A percentile compares a stretch with the other conserved stretches of the same genome.
Conservation (phyloP, 2,113 vertebrate genomes). For the Cryptomyrus ogoouensis region DNA sequence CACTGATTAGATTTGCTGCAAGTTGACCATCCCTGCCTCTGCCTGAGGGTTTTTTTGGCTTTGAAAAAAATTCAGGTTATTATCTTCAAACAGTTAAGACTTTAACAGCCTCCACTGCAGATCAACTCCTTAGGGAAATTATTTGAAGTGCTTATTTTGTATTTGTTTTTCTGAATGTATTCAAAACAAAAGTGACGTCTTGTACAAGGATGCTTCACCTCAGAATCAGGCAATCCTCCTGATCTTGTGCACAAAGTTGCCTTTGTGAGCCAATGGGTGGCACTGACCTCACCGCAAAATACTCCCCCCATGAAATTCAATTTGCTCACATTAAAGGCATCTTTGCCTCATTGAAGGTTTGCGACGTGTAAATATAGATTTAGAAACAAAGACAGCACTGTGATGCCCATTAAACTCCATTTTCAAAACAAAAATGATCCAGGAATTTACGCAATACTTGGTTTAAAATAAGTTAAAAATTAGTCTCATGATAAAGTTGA, state of each 20-base stretch:
- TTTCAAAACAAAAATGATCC: slow-evolving; percentile 12
- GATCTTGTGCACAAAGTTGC: neutral
- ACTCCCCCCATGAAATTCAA: slow-evolving; percentile 24
- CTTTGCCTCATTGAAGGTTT: slow-evolving; percentile 20
- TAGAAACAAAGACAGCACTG: slow-evolving; percentile 29
- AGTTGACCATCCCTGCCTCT: slow-evolving; percentile 10
- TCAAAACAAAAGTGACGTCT: neutral
- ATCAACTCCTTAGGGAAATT: neutral
- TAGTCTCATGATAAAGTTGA: slow-evolving; percentile 13
- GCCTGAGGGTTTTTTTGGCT: neutral
- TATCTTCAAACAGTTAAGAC: neutral
- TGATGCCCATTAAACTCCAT: slow-evolving; percentile 10
- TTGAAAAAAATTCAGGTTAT: neutral
- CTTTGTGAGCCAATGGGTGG: neutral
- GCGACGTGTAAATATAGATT: slow-evolving; percentile 35
- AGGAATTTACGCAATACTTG: neutral
- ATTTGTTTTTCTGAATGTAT: neutral
- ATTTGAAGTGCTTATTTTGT: neutral
- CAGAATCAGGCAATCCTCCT: neutral
- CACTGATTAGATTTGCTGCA: slow-evolving; percentile 27
- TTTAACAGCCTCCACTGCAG: neutral
- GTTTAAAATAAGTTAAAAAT: slow-evolving; percentile 25
- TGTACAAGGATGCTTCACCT: neutral
- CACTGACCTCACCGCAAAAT: slow-evolving; percentile 20
- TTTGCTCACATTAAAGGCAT: slow-evolving; percentile 33